Evolutionary conservation across 2,113 vertebrate species (phyloP), one percentile per base, ranked within the genome.

Genomic region (Hystrix cristata): DNA sequence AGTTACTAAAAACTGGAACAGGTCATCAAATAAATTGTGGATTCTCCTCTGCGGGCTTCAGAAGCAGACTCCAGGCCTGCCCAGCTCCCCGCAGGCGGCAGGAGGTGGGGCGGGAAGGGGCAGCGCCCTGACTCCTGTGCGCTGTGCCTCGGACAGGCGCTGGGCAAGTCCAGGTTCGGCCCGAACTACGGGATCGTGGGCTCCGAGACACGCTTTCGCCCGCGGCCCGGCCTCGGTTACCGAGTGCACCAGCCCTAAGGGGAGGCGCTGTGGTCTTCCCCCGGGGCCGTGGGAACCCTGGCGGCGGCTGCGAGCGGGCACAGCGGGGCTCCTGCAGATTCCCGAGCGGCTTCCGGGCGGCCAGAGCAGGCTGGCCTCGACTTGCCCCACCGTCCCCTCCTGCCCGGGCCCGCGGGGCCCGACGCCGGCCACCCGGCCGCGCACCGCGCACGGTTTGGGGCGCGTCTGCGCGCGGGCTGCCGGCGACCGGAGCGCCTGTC

Each of bases 1-100:
- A 88, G 27, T 67, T 89, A 93, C 93, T 97, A 90, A 97, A 96
- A 97, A 95, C 76, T 43, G 95, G 97, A 98, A 96, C 87, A 94
- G 96, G 97, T 95, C 95, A 90, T 92, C 95, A 93, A 81, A 90
- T 91, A 97, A 94, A 96, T 87, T 90, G 91, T 79, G 87, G 93
- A 48, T 89, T 97, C 89, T 96, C 84, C 92, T 94, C 95, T 62
- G 53, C 80, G 84, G 89, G 84, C 91, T 86, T 69, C 82, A 87
- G 64, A 93, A 97, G 92, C 91, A 84, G 87, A 72, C 59, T 71
- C 15, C 4, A 25, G 38, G 71, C 38, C 71, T 72, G 5, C 21
- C 38, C 38, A 38, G 38, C 38, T 38, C 38, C 38, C 43, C 69
- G 38, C 4, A 23, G 25, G 18, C 2, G 62, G 13, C 23, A 16